Percentiles rank a stretch among this genome's conserved stretches.
These are phyloP conservation scores for Malacoraja senta DNA, from an alignment of 2,797 vertebrate species.

Conservation along the genomic window DNA sequence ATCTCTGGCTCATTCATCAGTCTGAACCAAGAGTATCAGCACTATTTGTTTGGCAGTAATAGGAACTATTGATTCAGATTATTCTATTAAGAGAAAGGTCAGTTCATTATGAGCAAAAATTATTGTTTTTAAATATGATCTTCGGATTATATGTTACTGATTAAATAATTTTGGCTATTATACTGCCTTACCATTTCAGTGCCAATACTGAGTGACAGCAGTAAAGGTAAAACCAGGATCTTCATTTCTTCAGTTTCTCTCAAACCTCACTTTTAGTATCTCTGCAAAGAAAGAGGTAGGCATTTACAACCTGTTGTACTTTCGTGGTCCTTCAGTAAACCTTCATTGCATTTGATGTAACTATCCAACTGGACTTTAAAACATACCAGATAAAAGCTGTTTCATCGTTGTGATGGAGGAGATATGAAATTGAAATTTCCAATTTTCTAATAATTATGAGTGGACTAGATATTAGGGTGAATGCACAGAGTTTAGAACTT, in stretches of 20 bases:
- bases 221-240: conserved; percentile 16
- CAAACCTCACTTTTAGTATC: neutral
- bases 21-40: no score
- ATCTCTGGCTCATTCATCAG: no score
- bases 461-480: no score
- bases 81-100: neutral
- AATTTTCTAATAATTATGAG: neutral
- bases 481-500: neutral
- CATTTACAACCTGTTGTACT: neutral
- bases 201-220: neutral
- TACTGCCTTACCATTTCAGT: neutral
- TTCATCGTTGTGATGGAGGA: neutral
- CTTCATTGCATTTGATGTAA: neutral
- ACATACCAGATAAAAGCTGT: neutral
- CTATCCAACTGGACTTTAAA: neutral
- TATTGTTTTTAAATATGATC: neutral
- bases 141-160: neutral
- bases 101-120: neutral
- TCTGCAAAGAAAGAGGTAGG: neutral
- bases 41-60: no score
- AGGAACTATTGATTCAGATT: neutral
- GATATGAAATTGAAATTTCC: no score
- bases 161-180: neutral
- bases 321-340: neutral
- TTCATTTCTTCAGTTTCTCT: conserved; percentile 19